phyloP scores from a whole-genome alignment of 1,140 invertebrate species.

The Pinna nobilis region DNA sequence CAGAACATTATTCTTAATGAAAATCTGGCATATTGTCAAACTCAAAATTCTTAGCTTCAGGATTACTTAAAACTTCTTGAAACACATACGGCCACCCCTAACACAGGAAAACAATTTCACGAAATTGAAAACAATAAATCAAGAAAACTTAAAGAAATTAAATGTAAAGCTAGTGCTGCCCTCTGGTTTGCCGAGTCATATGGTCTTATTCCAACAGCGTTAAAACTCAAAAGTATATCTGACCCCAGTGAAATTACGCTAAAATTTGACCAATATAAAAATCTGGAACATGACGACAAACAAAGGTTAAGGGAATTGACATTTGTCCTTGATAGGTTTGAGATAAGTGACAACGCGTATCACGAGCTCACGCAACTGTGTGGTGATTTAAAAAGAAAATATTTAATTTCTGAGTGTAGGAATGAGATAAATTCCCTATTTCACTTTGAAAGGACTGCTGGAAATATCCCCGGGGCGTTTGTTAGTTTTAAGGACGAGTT shows the following conservation, averaged over 20 bases:
- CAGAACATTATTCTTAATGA: neutral
- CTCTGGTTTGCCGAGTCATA: slow-evolving; percentile 14
- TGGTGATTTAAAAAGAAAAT: neutral
- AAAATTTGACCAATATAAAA: no score
- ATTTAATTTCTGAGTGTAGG: neutral
- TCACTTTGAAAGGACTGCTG: neutral
- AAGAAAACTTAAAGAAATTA: neutral
- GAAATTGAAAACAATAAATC: neutral
- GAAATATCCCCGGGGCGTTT: slow-evolving; percentile 6
- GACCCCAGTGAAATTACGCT: no score
- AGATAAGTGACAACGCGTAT: neutral
- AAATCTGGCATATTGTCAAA: neutral
- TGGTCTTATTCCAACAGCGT: neutral
- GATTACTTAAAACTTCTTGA: neutral
- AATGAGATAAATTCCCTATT: neutral
- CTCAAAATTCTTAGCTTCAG: neutral
- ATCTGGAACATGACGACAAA: neutral
- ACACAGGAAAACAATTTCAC: neutral
- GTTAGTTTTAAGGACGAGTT: neutral
- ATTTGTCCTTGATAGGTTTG: neutral
- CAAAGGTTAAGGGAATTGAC: neutral
- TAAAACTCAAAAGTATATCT: neutral
- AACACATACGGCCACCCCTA: neutral
- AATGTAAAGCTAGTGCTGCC: neutral
- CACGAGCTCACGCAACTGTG: slow-evolving; percentile 6